Conservation (phyloP, 2,113 vertebrate genomes). For the Oenanthe oenanthe region DNA sequence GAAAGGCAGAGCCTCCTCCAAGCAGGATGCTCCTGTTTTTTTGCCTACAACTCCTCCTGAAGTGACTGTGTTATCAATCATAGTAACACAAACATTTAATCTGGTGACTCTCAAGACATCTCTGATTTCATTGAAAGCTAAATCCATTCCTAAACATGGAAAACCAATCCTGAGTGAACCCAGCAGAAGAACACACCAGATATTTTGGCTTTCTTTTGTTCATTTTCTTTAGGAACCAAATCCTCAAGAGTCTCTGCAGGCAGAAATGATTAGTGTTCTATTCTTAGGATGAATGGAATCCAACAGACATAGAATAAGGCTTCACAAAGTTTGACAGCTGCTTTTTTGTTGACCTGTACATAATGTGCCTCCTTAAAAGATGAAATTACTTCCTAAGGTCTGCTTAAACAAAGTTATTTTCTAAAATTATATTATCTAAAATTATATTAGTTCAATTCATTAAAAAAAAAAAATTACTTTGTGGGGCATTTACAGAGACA, state of each 20-base stretch:
- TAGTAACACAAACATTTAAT: not conserved
- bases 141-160: slow-evolving; percentile 43
- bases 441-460: not conserved
- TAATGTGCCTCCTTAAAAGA: slow-evolving; percentile 1
- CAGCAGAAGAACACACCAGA: slow-evolving; percentile 16
- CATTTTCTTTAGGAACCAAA: slow-evolving; percentile 65
- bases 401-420: not conserved
- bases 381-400: not conserved
- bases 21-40: not conserved
- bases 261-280: slow-evolving; percentile 70
- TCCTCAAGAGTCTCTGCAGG: slow-evolving; percentile 54
- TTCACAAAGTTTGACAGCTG: slow-evolving; percentile 44
- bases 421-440: not conserved
- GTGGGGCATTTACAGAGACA: not conserved
- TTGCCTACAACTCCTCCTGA: not conserved
- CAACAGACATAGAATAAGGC: slow-evolving; percentile 54
- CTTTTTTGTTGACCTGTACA: slow-evolving; percentile 43
- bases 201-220: slow-evolving; percentile 49
- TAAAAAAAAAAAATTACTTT: not conserved
- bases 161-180: slow-evolving; percentile 56
- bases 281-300: slow-evolving; percentile 56
- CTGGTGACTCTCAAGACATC: not conserved
- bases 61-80: not conserved
- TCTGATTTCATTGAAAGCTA: not conserved
- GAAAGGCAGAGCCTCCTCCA: not conserved